Base-by-base conservation (phyloP, 2,888 invertebrate genomes). In the Microchrysa polita region DNA sequence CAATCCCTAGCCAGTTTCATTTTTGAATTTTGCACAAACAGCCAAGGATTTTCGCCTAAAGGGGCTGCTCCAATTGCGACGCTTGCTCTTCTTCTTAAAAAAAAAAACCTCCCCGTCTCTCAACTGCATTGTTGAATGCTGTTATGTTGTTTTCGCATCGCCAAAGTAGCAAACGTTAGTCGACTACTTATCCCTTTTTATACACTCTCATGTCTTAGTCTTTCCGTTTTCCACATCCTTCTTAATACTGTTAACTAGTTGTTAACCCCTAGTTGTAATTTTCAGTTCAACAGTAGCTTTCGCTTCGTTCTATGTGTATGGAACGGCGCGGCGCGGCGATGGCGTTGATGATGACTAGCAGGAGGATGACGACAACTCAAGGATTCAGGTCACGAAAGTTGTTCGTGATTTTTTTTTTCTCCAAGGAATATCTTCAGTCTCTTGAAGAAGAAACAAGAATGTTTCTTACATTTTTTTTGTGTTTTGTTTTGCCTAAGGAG, bases 181-280 rank as follows among this genome's bases (percentile, higher is more conserved):
- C 7, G 48, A 48, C 48, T 34, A 48, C 48, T 48, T 48, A n/a
- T 48, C 48, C n/a, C 18, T 61, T 40, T 40, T 40, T 61, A 40
- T 40, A 16, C 14, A 23, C 23, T 61, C 40, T n/a, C n/a, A n/a
- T n/a, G n/a, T n/a, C n/a, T 16, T 61, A n/a, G 12, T 22, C 12
- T 27, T 60, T 22, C 18, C 9, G 14, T 22, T 60, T 2, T 34
- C 18, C 48, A 48, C 48, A 34, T 55, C 22, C 22, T 40, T 16
- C 61, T 61, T 23, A 61, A 61, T 34, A 16, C 40, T 40, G 61
- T 40, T 61, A 61, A 61, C 61, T 40, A 61, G 23, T 18, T 23
- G n/a, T 61, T 61, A 61, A 34, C 23, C 18, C 40, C 40, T 16
- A 61, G 61, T 16, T 61, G 61, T 61, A 61, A 61, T 61, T 61